A percentile compares a stretch with the other conserved stretches of the same genome.
These are phyloP conservation scores for Merodon equestris DNA, from an alignment of 2,888 invertebrate genomes.

Conservation along the genomic window DNA sequence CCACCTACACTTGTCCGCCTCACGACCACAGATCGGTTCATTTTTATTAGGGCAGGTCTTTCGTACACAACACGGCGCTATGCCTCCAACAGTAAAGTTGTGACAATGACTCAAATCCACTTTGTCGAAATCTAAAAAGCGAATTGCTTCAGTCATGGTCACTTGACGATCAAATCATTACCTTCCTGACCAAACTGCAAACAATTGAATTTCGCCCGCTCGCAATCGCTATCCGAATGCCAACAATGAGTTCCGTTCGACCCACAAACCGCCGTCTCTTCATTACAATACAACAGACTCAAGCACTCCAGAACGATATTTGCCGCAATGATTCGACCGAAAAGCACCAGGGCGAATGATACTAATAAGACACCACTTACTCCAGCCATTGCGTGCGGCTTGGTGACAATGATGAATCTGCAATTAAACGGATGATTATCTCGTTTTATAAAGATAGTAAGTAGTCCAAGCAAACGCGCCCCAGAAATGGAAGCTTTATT, in stretches of 20 bases:
- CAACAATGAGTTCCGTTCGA: constrained; percentile 49
- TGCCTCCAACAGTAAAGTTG: constrained; percentile 20
- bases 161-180: no score
- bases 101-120: constrained; percentile 18
- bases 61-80: constrained; percentile 19
- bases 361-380: constrained; percentile 12
- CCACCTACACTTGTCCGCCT: constrained; percentile 15
- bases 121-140: constrained; percentile 39
- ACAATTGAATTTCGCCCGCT: constrained; percentile 45
- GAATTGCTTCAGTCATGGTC: neutral
- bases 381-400: constrained; percentile 22
- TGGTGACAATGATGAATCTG: constrained; percentile 20
- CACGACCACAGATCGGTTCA: constrained; percentile 30
- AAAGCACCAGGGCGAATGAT: neutral
- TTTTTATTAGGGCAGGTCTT: constrained; percentile 16
- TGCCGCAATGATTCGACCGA: constrained; percentile 7
- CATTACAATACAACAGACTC: constrained; percentile 28
- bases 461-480: constrained; percentile 40
- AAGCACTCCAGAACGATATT: constrained; percentile 37
- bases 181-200: constrained; percentile 29
- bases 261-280: constrained; percentile 32
- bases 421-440: no score
- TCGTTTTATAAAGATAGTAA: constrained; percentile 16
- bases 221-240: constrained; percentile 44
- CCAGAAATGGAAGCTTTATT: no score